Conservation (phyloP, 2,113 vertebrate species). For the Dasypus novemcinctus region DNA sequence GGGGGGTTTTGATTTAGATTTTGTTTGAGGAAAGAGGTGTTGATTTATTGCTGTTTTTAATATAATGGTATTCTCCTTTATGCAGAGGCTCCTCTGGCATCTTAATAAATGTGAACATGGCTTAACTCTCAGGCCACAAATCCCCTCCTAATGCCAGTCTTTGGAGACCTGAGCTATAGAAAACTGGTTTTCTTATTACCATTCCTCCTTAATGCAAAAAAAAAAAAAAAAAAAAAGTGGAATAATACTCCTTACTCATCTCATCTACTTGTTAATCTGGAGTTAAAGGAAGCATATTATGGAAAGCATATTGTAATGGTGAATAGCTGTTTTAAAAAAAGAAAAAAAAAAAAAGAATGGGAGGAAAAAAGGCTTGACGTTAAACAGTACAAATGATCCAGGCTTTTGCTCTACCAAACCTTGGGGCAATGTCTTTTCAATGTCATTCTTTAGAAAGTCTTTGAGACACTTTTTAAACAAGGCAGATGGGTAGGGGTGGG, state of each 20-base stretch:
- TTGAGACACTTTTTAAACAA: slow-evolving; percentile 76
- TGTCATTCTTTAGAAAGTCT: slow-evolving; percentile 78
- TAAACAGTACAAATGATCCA: slow-evolving; percentile 73
- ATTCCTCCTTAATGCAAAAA: background rate
- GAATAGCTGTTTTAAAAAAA: slow-evolving; percentile 52
- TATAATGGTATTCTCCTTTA: background rate
- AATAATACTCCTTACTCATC: slow-evolving; percentile 16
- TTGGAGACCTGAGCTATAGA: slow-evolving; percentile 22
- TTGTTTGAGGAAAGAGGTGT: background rate
- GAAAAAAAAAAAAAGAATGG: background rate
- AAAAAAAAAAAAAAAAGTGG: background rate
- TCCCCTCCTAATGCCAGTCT: slow-evolving; percentile 64
- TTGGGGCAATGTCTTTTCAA: slow-evolving; percentile 76
- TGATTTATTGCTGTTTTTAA: background rate
- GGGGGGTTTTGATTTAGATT: background rate
- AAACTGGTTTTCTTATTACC: slow-evolving; percentile 39
- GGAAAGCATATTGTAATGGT: slow-evolving; percentile 66
- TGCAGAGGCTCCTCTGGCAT: background rate
- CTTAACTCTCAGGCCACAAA: slow-evolving; percentile 63
- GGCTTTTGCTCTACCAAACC: slow-evolving; percentile 73
- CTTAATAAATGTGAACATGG: slow-evolving; percentile 63
- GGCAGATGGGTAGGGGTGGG: background rate
- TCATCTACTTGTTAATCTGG: slow-evolving; percentile 65
- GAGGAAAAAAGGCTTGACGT: slow-evolving; percentile 25
- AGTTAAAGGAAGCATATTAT: slow-evolving; percentile 68